Percentiles rank a stretch among this genome's conserved stretches.
Evolutionary conservation across 2,797 vertebrate genomes (phyloP).

Genomic region (Trachurus trachurus): DNA sequence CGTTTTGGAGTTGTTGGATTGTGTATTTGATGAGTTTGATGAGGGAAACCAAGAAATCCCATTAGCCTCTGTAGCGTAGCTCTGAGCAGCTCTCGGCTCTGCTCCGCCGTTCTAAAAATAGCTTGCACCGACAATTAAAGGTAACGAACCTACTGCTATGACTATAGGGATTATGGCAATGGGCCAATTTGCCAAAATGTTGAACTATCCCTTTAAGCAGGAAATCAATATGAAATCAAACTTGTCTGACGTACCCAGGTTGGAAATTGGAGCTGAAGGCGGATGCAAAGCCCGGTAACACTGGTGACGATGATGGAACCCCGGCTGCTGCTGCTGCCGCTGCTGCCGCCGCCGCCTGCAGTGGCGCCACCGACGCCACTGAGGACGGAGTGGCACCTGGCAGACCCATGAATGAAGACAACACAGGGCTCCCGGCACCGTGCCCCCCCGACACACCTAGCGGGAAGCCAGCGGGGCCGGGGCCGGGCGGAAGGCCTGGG

Average conservation of each 20-base stretch:
- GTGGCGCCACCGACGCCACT: slow-evolving; percentile 91
- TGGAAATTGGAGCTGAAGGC: slow-evolving; percentile 98
- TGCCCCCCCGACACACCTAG: slow-evolving; percentile 90
- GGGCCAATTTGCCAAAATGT: no score
- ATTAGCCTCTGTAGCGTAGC: no score
- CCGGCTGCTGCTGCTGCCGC: slow-evolving; percentile 87
- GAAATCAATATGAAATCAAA: slow-evolving; percentile 21
- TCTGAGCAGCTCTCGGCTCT: no score
- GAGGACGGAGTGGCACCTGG: slow-evolving; percentile 88
- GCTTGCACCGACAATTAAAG: no score
- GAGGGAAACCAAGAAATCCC: no score
- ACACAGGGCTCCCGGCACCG: slow-evolving; percentile 89
- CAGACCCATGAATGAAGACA: slow-evolving; percentile 94
- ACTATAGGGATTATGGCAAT: no score
- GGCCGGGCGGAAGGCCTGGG: slow-evolving; percentile 85
- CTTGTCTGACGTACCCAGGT: slow-evolving; percentile 90
- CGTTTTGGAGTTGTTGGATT: no score
- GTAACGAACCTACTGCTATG: no score
- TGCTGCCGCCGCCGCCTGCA: slow-evolving; percentile 88
- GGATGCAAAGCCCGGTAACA: slow-evolving; percentile 96
- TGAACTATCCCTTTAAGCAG: no score
- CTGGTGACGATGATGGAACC: slow-evolving; percentile 91
- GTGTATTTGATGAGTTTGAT: no score
- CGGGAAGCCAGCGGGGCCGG: slow-evolving; percentile 89
- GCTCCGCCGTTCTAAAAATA: no score